Conservation (phyloP, 2,888 invertebrate genomes). For the Phyllotreta striolata region DNA sequence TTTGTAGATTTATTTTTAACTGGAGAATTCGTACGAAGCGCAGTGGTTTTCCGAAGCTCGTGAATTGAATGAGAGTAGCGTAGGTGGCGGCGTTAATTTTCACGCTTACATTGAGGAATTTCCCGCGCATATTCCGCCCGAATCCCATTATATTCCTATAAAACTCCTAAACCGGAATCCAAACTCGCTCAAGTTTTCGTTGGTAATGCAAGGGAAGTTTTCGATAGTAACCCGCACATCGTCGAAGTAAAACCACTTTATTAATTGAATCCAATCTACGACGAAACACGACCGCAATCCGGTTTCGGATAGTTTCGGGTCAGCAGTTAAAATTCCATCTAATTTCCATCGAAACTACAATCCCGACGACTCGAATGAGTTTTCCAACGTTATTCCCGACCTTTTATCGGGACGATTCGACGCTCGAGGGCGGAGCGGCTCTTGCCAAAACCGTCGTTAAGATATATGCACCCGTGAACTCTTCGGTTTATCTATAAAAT, state of each 20-base stretch:
- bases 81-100: too few relatives aligned
- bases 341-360: slow-evolving; percentile 16
- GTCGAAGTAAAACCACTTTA: slow-evolving; percentile 4
- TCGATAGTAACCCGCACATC: too few relatives aligned
- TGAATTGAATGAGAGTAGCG: too few relatives aligned
- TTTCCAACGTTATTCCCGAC: slow-evolving; percentile 14
- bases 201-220: slow-evolving; percentile 1
- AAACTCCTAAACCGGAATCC: neutral
- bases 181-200: neutral
- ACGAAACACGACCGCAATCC: slow-evolving; percentile 2
- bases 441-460: neutral
- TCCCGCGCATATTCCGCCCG: too few relatives aligned
- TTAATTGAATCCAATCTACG: slow-evolving; percentile 5
- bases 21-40: too few relatives aligned
- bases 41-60: too few relatives aligned
- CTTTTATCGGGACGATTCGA: neutral
- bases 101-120: too few relatives aligned
- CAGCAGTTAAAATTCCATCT: slow-evolving; percentile 18
- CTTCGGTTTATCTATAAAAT: neutral
- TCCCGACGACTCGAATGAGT: slow-evolving; percentile 5
- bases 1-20: too few relatives aligned
- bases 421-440: neutral
- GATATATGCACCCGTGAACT: neutral
- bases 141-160: neutral
- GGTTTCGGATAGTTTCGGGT: slow-evolving; percentile 5